These are phyloP conservation scores for Ranitomeya imitator DNA, from an alignment of 2,113 vertebrate genomes.

Conservation along the genomic window DNA sequence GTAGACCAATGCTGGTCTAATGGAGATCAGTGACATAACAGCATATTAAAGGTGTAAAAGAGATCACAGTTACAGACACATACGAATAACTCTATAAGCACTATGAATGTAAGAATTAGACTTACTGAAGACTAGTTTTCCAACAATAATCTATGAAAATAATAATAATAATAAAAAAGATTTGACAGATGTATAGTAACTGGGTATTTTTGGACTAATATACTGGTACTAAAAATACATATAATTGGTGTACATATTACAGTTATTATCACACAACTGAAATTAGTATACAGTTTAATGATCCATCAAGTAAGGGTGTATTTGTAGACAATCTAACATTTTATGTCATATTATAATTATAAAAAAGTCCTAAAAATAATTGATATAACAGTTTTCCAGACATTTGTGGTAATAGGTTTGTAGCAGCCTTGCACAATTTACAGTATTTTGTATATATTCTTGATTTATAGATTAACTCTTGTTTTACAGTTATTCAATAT, in stretches of 20 bases:
- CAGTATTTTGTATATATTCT: not conserved
- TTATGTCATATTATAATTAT: not conserved
- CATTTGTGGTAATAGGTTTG: not conserved
- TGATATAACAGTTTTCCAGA: too few species aligned
- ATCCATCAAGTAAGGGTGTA: not conserved
- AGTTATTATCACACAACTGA: not conserved
- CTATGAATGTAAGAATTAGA: too few species aligned
- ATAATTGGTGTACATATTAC: not conserved
- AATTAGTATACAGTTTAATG: not conserved
- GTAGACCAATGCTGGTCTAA: not conserved
- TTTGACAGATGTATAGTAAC: too few species aligned
- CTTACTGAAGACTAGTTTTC: too few species aligned
- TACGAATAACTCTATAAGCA: too few species aligned
- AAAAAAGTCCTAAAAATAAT: too few species aligned
- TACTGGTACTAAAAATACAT: not conserved
- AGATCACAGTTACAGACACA: too few species aligned
- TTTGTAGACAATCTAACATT: not conserved
- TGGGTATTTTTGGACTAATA: not conserved
- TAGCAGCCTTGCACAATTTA: not conserved
- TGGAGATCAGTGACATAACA: not conserved
- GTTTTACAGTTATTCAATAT: not conserved
- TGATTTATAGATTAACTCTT: not conserved
- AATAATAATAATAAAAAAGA: too few species aligned
- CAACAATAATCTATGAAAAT: too few species aligned
- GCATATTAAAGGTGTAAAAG: too few species aligned